Base-by-base conservation (phyloP, 2,888 invertebrate species). In the Julus scandinavius region DNA sequence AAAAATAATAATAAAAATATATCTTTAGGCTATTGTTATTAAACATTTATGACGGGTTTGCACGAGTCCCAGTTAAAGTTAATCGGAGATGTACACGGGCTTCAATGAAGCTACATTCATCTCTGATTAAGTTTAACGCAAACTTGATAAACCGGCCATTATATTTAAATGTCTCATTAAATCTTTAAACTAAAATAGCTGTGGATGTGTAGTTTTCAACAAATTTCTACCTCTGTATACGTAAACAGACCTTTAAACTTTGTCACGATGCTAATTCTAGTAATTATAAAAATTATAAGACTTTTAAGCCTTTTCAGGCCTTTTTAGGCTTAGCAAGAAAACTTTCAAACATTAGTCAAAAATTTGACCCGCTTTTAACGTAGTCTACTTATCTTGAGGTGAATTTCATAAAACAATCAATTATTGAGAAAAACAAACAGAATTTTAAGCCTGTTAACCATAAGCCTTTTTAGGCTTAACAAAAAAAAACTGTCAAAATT, bases 191-290 rank as follows among this genome's bases (percentile, higher is more conserved):
- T 72, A 2, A 72, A 11, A 11, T 72, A 72, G 29, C 29, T 29
- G 72, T 72, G 11, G 29, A 29, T 72, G 72, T 72, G 7, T 72
- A 72, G 72, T 72, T 72, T 72, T 72, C 29, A 72, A 29, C 11
- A 72, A 72, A 29, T 29, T 72, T 72, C 72, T 72, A 29, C 72
- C 72, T 72, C 29, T 29, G 29, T 72, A 72, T 72, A 72, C 72
- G 72, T 72, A 72, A 72, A 11, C 9, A 11, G 29, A 29, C 29
- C 72, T 29, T 72, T 0, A 72, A 45, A 72, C 9, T 29, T 29
- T 72, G 29, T 29, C 72, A 1, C 29, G 29, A 29, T n/a, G 6
- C 58, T 63, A 2, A 63, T 54, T 50, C 17, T 54, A 54, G 54
- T 13, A 29, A 29, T 29, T 1, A 29, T 29, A 29, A 29, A 29